These are phyloP conservation scores for Penaeus monodon DNA, from an alignment of 2,888 invertebrate genomes.

Conservation along the genomic window DNA sequence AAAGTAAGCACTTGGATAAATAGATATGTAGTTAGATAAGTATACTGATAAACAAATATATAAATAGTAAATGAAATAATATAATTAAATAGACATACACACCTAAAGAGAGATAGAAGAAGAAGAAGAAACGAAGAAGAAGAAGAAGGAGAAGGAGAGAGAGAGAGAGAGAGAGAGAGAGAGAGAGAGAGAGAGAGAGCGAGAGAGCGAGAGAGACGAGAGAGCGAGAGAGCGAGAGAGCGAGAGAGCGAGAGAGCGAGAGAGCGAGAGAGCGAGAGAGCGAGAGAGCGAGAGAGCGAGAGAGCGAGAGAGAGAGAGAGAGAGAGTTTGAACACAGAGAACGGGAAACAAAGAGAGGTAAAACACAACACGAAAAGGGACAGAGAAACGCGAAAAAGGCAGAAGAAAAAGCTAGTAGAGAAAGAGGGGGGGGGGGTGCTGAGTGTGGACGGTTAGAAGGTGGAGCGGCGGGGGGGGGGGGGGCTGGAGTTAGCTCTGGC, in stretches of 20 bases:
- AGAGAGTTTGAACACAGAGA: too few relatives aligned
- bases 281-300: too few relatives aligned
- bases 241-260: neutral
- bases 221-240: neutral
- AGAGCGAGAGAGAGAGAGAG: neutral
- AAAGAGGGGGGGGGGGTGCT: neutral
- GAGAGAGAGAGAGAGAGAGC: neutral
- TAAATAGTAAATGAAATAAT: too few relatives aligned
- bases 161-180: neutral
- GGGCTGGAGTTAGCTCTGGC: neutral
- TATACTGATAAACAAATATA: too few relatives aligned
- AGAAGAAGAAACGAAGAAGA: neutral
- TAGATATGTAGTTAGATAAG: too few relatives aligned
- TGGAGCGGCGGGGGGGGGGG: neutral
- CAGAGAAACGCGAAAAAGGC: neutral
- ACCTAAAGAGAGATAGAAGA: too few relatives aligned
- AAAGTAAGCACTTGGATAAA: too few relatives aligned
- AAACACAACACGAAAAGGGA: too few relatives aligned
- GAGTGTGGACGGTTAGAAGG: neutral
- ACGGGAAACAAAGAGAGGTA: too few relatives aligned
- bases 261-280: neutral
- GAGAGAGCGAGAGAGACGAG: neutral
- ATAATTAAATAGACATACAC: too few relatives aligned
- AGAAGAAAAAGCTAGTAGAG: neutral
- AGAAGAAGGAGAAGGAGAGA: accelerated